These are phyloP conservation scores for Schizaphis graminum DNA, from an alignment of 2,888 invertebrate species.

Conservation along the genomic window DNA sequence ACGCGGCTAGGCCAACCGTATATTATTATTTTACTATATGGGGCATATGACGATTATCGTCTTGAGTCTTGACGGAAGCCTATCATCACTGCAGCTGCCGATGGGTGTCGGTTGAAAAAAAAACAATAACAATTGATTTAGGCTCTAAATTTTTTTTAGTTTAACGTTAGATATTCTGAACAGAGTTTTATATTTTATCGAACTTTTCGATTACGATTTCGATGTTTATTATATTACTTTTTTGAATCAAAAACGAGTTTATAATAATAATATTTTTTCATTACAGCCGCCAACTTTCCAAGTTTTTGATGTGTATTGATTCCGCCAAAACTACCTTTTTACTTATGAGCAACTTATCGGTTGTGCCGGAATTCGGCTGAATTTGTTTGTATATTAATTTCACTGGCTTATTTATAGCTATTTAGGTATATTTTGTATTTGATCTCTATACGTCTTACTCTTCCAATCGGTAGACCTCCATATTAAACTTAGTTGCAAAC, in stretches of 20 bases:
- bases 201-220: background rate
- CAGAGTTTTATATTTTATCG: background rate
- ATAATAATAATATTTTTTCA: too few relatives aligned
- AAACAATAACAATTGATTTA: background rate
- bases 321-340: too few relatives aligned
- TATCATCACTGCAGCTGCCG: too few relatives aligned
- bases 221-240: background rate
- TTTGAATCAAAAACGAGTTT: background rate
- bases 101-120: too few relatives aligned
- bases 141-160: background rate
- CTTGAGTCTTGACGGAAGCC: too few relatives aligned
- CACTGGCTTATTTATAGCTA: background rate
- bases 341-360: too few relatives aligned
- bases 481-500: background rate
- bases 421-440: background rate
- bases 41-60: too few relatives aligned
- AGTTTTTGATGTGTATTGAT: too few relatives aligned
- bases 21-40: background rate
- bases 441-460: too few relatives aligned
- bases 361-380: too few relatives aligned
- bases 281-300: background rate
- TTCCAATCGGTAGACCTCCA: too few relatives aligned
- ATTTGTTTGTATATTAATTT: too few relatives aligned
- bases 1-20: background rate
- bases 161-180: background rate